phyloP scores from a whole-genome alignment of 1,140 invertebrate species.

The Diorhabda elongata region DNA sequence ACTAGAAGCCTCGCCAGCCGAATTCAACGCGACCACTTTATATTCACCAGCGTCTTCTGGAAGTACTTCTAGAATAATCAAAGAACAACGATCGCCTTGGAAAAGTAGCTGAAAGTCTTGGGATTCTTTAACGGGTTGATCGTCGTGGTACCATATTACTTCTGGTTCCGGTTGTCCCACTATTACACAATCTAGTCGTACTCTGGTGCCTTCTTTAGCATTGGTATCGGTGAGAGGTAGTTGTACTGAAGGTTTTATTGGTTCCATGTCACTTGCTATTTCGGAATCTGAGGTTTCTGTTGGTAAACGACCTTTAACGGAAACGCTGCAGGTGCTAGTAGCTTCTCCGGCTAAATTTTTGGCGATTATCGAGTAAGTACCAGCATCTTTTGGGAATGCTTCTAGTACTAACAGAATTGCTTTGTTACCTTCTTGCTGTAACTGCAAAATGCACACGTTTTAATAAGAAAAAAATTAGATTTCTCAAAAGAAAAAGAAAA shows the following conservation, averaged over 20 bases:
- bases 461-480: conserved; percentile 2
- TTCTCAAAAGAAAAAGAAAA: neutral
- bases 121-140: conserved; percentile 78
- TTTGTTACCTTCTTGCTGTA: conserved; percentile 56
- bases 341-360: conserved; percentile 63
- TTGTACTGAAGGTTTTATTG: conserved; percentile 68
- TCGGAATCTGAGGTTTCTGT: conserved; percentile 72
- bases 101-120: conserved; percentile 75
- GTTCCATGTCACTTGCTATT: conserved; percentile 65
- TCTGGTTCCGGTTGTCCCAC: conserved; percentile 81
- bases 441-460: conserved; percentile 45
- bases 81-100: conserved; percentile 74
- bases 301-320: conserved; percentile 65
- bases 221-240: conserved; percentile 64
- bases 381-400: conserved; percentile 68
- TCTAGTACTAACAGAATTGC: conserved; percentile 64
- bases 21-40: conserved; percentile 77
- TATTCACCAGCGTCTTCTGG: conserved; percentile 75
- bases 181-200: conserved; percentile 75
- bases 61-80: conserved; percentile 71
- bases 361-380: conserved; percentile 61
- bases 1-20: conserved; percentile 72
- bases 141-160: conserved; percentile 80
- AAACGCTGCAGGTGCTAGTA: conserved; percentile 60
- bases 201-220: conserved; percentile 66